Conservation (phyloP, 2,888 invertebrate genomes). For the Perdita meconis region DNA sequence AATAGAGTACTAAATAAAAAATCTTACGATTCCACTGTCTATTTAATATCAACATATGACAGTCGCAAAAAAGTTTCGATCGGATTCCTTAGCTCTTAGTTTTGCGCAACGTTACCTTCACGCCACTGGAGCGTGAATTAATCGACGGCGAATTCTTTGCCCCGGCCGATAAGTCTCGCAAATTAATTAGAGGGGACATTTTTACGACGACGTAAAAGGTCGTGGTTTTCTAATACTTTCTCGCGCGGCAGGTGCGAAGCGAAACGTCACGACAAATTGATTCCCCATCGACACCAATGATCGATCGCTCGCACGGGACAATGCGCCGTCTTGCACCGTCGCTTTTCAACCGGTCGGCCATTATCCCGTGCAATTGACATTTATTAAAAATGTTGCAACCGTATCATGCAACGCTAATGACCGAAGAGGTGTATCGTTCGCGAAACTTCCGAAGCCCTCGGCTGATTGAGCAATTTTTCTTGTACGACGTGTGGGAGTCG, state of each 20-base stretch:
- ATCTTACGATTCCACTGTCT: too few relatives aligned
- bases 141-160: not conserved
- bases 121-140: not conserved
- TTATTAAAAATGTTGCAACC: slow-evolving; percentile 36
- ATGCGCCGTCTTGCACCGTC: slow-evolving; percentile 3
- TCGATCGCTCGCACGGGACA: slow-evolving; percentile 41
- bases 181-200: slow-evolving; percentile 33
- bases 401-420: too few relatives aligned
- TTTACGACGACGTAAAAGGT: slow-evolving; percentile 27
- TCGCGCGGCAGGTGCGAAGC: slow-evolving; percentile 51
- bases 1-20: too few relatives aligned
- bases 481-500: too few relatives aligned
- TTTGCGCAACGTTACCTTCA: not conserved
- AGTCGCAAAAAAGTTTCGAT: not conserved
- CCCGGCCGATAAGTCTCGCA: not conserved
- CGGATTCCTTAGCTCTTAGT: not conserved
- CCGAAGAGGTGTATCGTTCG: not conserved
- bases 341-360: slow-evolving; percentile 12
- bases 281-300: slow-evolving; percentile 39
- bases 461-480: too few relatives aligned
- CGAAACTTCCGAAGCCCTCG: not conserved
- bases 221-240: slow-evolving; percentile 49
- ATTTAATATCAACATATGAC: too few relatives aligned
- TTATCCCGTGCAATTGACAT: slow-evolving; percentile 33
- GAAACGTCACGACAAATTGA: slow-evolving; percentile 52